Evolutionary conservation across 2,888 invertebrate species (phyloP), one percentile per base, ranked within the genome.

Genomic region (Scaptomyza tumidula): DNA sequence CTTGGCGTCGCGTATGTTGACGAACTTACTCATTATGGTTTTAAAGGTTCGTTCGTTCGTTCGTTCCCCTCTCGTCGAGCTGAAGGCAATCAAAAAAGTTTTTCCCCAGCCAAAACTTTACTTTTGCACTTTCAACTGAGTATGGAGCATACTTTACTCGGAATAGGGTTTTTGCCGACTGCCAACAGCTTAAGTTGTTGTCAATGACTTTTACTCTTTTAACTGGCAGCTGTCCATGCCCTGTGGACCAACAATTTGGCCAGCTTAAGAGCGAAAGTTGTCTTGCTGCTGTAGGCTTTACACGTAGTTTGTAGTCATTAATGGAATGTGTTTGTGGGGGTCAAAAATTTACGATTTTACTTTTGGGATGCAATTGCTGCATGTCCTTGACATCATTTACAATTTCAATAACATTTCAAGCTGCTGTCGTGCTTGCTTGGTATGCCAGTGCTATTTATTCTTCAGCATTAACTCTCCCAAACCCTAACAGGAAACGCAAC

Each of bases 381-480:
- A 64, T 80, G 89, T 84, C 87, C 84, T 86, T 88, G 84, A 86
- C 87, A 85, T 88, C 56, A 80, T 88, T 88, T 85, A 88, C 75
- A 80, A 83, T 88, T 85, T 85, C 84, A 88, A 85, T 88, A 85
- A 80, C 75, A 80, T 69, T 74, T 58, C 60, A 62, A 45, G 52
- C 45, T 29, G 44, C 50, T 39, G 16, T n/a, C 35, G 19, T 19
- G 19, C 19, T 19, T 1, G 31, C 16, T 52, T 56, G 65, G 62
- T 49, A 71, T 84, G 67, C 54, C 44, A 29, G 31, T 45, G 74
- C 76, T 65, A 80, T 84, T 84, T 80, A 84, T 80, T 74, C 55
- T 37, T 56, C 14, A 46, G 67, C 78, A 67, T 86, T 80, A 83
- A 66, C 66, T 65, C 50, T 19, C 11, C 31, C 1, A 1, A 0